A percentile compares a stretch with the other conserved stretches of the same genome.
phyloP scores from a whole-genome alignment of 2,113 vertebrate genomes.

The Hippocampus guttulatus region DNA sequence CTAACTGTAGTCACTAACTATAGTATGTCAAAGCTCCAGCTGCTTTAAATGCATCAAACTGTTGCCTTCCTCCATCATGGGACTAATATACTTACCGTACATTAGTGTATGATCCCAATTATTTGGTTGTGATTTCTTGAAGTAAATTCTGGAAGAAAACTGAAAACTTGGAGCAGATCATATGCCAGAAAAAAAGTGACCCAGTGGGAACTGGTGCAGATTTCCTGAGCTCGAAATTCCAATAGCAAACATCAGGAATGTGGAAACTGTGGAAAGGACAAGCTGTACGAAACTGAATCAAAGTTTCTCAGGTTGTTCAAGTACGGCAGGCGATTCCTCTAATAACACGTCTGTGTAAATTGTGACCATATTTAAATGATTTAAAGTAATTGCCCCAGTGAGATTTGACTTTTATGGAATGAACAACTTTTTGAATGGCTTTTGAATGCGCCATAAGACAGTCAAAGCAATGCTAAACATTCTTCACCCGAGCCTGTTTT shows the following conservation, averaged over 20 bases:
- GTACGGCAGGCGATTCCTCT: background rate
- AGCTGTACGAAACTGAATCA: background rate
- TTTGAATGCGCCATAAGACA: background rate
- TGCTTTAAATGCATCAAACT: background rate
- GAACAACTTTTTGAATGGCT: background rate
- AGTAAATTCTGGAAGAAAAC: slow-evolving; percentile 11
- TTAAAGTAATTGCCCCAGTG: background rate
- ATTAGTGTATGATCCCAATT: background rate
- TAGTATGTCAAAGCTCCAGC: background rate
- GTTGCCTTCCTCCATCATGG: background rate
- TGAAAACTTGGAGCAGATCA: slow-evolving; percentile 25
- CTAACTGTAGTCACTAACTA: slow-evolving; percentile 14
- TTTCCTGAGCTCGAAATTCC: slow-evolving; percentile 24
- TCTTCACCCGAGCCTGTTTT: background rate
- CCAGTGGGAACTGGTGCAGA: slow-evolving; percentile 23
- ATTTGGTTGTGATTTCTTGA: background rate
- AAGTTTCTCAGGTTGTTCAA: background rate
- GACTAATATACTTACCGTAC: background rate
- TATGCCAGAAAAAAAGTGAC: slow-evolving; percentile 37
- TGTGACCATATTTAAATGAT: background rate
- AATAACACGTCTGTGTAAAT: background rate
- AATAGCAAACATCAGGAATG: slow-evolving; percentile 17
- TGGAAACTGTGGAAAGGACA: slow-evolving; percentile 31
- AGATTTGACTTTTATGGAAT: background rate
- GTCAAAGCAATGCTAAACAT: slow-evolving; percentile 1